Evolutionary conservation across 2,113 vertebrate genomes (phyloP).

Genomic region (Falco punctatus): DNA sequence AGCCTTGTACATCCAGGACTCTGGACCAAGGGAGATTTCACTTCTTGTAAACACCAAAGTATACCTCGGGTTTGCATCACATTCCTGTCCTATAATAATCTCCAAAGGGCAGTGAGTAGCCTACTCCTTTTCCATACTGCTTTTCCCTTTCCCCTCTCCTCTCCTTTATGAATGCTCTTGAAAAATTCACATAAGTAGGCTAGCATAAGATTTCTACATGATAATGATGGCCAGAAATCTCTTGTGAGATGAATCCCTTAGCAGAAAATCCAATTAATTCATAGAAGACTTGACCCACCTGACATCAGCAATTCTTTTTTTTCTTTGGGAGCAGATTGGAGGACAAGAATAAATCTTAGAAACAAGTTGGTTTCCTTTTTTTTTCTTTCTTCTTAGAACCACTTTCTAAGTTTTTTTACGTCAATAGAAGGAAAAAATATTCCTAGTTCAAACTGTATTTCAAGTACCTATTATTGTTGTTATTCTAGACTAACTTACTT

Average conservation of each 20-base stretch:
- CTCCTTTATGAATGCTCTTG: background rate
- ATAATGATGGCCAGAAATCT: background rate
- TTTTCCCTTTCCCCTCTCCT: background rate
- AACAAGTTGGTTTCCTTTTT: background rate
- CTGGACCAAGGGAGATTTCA: background rate
- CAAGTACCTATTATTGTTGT: background rate
- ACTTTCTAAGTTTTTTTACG: background rate
- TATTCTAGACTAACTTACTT: background rate
- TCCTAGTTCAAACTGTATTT: background rate
- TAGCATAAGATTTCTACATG: background rate
- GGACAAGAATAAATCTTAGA: background rate
- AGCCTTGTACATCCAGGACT: background rate
- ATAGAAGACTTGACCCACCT: background rate
- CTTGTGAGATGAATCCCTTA: background rate
- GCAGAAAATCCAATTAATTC: background rate
- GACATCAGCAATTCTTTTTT: background rate
- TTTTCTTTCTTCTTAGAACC: background rate
- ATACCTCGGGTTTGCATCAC: background rate
- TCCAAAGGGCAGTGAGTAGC: background rate
- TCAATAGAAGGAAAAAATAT: background rate
- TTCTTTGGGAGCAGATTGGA: background rate
- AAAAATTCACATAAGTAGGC: background rate
- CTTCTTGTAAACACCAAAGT: background rate
- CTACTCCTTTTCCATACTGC: background rate
- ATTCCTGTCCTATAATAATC: background rate